Evolutionary conservation across 2,797 vertebrate genomes (phyloP).

Genomic region (Gymnocypris eckloni): DNA sequence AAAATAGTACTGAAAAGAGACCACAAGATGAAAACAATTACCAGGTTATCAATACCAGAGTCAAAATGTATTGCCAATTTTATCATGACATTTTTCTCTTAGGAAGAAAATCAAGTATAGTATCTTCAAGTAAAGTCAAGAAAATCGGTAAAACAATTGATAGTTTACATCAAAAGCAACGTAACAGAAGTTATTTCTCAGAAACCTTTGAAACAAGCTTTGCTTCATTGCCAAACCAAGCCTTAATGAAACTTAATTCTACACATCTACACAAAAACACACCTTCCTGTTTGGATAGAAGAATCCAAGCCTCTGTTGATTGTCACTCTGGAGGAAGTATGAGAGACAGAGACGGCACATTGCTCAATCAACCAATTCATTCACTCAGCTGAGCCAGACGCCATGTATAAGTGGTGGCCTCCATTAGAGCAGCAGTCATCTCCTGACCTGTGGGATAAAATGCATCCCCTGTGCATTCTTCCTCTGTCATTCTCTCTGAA

Average conservation of each 20-base stretch:
- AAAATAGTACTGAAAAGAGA: not conserved
- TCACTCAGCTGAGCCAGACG: slow-evolving; percentile 38
- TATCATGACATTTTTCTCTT: not conserved
- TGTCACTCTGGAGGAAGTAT: slow-evolving; percentile 8
- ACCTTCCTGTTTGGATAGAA: slow-evolving; percentile 2
- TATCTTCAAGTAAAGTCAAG: not conserved
- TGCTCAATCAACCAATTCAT: slow-evolving; percentile 34
- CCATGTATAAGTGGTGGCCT: slow-evolving; percentile 43
- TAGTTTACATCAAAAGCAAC: not conserved
- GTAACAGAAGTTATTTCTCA: not conserved
- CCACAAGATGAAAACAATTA: not conserved
- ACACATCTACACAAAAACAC: not conserved
- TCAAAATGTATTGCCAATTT: not conserved
- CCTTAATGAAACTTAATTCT: not conserved
- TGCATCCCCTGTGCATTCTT: slow-evolving; percentile 22
- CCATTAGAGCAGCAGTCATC: slow-evolving; percentile 42
- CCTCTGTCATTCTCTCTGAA: slow-evolving; percentile 39
- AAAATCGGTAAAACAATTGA: not conserved
- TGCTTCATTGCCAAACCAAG: slow-evolving; percentile 20
- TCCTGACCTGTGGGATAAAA: slow-evolving; percentile 54
- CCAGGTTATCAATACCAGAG: not conserved
- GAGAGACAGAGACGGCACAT: not conserved
- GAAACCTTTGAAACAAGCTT: not conserved
- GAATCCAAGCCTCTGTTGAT: slow-evolving; percentile 6
- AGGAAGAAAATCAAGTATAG: not conserved